Conservation (phyloP, 1,140 invertebrate genomes). For the honey bee (Apis mellifera) region Amel_HAv3.1 CM009932.2:14283001-14283500, state of each 20-base stretch:
- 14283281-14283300: conserved; percentile 42
- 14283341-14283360: conserved; percentile 20
- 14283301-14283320: conserved; percentile 20
- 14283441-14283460: not conserved
- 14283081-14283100: conserved; percentile 55
- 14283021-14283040: conserved; percentile 66
- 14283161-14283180: not conserved
- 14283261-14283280: conserved; percentile 44
- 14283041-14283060: conserved; percentile 53
- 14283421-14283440: conserved; percentile 5
- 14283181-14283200: not conserved
- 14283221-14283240: conserved; percentile 50
- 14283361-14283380: conserved; percentile 50
- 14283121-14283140: too few relatives aligned
- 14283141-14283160: conserved; percentile 40
- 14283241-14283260: conserved; percentile 47
- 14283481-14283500: not conserved
- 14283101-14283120: conserved; percentile 58
- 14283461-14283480: not conserved
- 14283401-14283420: not conserved
- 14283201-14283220: conserved; percentile 54
- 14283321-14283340: conserved; percentile 26
- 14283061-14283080: conserved; percentile 61
- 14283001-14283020: conserved; percentile 74
- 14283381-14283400: conserved; percentile 18